Evolutionary conservation across 2,113 vertebrate genomes (phyloP), one percentile per base, ranked within the genome.

Genomic region (Typhlomys cinereus): DNA sequence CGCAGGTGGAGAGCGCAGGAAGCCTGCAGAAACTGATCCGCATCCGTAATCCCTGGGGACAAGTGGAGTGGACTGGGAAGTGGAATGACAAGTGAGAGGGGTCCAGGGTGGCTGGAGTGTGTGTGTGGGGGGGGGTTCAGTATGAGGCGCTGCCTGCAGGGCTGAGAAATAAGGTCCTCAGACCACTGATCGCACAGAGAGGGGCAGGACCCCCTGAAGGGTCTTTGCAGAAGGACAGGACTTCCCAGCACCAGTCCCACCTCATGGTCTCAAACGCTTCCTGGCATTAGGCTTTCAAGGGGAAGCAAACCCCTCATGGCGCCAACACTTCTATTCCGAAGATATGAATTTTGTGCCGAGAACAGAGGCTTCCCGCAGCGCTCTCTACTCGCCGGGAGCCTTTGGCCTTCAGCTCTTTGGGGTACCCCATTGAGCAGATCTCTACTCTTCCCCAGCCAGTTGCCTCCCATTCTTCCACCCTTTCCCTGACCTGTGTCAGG

Each of bases 61-160:
- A 99, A 96, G 99, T 99, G 96, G 99, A 99, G 96, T 99, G 99
- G 99, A 99, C 99, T 0, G 99, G 99, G 39, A 98, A 98, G n/a
- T 99, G 99, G 99, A 99, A 98, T 1, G 99, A 99, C 89, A 98
- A 98, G 99, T 99, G 97, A 97, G 98, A 67, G n/a, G 23, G 17
- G 29, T 36, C 1, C 46, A 41, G 66, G 15, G 46, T 67, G 86
- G 36, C 9, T 2, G 59, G 14, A 5, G 57, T 9, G 21, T 12
- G 13, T 5, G 27, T 25, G 31, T 25, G 31, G 0, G 46, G 46
- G 71, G 69, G 12, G 61, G 31, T 5, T 7, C 62, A n/a, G 31
- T 27, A 7, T n/a, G 69, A 27, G 34, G 4, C 70, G 2, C 3
- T 6, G 7, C 1, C 0, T 1, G 7, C 14, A 9, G 2, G 3